Percentiles rank a stretch among this genome's conserved stretches.
Evolutionary conservation across 1,140 invertebrate species (phyloP).

Genomic region (Brachionus angularis): DNA sequence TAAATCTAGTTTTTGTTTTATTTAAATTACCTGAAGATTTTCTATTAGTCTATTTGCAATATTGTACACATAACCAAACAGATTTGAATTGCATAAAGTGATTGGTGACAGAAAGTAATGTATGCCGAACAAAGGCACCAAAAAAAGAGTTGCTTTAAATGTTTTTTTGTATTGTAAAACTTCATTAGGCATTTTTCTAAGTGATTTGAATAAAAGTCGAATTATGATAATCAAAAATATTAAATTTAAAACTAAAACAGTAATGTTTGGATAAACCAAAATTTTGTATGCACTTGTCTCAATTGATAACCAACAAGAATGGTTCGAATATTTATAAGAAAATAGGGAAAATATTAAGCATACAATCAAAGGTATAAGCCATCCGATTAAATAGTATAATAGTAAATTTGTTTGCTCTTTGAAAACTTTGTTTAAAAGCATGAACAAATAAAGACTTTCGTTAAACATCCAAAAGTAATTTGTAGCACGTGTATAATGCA

Average conservation of each 20-base stretch:
- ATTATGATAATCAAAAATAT: constrained; percentile 6
- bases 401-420: constrained; percentile 11
- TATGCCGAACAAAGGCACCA: constrained; percentile 23
- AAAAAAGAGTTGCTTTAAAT: constrained; percentile 6
- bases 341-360: constrained; percentile 25
- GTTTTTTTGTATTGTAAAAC: constrained; percentile 14
- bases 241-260: constrained; percentile 16
- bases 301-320: not conserved
- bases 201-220: constrained; percentile 13
- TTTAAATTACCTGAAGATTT: not conserved
- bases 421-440: constrained; percentile 13
- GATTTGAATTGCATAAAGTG: constrained; percentile 4
- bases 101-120: constrained; percentile 24
- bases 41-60: not conserved
- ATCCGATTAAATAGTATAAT: constrained; percentile 19
- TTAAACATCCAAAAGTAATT: constrained; percentile 44
- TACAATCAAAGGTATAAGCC: constrained; percentile 12
- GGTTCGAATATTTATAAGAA: not conserved
- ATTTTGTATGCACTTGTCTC: not conserved
- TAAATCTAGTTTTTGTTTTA: no score
- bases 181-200: not conserved
- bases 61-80: not conserved
- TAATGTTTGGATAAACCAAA: not conserved
- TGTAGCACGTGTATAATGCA: constrained; percentile 27
- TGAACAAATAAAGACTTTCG: constrained; percentile 41